Percentiles rank a stretch among this genome's conserved stretches.
phyloP scores from a whole-genome alignment of 2,888 invertebrate species.

The Stomorhina lunata region DNA sequence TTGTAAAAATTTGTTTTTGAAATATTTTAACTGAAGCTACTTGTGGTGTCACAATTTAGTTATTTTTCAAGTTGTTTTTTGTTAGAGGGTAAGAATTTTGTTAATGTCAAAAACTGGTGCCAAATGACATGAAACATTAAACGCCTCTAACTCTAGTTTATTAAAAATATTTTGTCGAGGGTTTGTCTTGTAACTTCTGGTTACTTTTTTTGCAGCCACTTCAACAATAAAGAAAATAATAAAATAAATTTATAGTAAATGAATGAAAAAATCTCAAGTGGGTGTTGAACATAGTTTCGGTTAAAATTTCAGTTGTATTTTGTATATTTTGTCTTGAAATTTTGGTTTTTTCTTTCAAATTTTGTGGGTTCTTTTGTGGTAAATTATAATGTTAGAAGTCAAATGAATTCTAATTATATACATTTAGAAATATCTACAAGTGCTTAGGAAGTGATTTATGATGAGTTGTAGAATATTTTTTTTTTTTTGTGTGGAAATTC shows the following conservation, averaged over 20 bases:
- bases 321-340: neutral
- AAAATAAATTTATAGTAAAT: neutral
- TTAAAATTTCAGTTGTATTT: constrained; percentile 36
- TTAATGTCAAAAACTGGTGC: constrained; percentile 58
- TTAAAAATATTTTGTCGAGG: constrained; percentile 7
- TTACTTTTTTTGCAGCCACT: constrained; percentile 9
- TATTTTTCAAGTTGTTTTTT: neutral
- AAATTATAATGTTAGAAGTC: constrained; percentile 16
- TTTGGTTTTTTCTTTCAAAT: neutral
- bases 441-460: constrained; percentile 47
- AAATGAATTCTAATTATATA: constrained; percentile 41
- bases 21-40: constrained; percentile 38
- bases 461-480: constrained; percentile 44
- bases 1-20: constrained; percentile 3
- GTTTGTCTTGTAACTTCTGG: constrained; percentile 19
- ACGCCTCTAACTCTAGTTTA: constrained; percentile 46
- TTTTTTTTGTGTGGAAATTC: constrained; percentile 16
- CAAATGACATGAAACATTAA: constrained; percentile 61
- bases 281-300: constrained; percentile 66
- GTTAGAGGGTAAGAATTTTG: neutral
- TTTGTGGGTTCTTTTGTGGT: constrained; percentile 24
- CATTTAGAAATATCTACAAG: no score
- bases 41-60: constrained; percentile 50
- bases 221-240: constrained; percentile 5
- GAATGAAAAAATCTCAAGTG: constrained; percentile 68